Percentiles rank a stretch among this genome's conserved stretches.
Conservation (phyloP, 2,888 invertebrate genomes). For the Blastobasis lacticolella region DNA sequence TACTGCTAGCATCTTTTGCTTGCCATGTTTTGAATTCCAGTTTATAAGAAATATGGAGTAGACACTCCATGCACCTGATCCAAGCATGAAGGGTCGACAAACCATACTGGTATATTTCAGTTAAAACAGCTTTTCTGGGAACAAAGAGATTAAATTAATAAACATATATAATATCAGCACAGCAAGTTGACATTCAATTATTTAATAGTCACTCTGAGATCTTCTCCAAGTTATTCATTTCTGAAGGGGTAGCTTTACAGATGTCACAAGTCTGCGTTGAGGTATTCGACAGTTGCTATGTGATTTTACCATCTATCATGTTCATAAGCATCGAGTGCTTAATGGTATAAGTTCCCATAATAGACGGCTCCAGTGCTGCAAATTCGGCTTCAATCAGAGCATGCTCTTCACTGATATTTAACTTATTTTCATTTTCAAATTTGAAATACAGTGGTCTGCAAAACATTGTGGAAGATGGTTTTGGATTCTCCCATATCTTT, state of each 20-base stretch:
- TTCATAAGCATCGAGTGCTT: conserved; percentile 5
- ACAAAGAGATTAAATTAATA: not conserved
- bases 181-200: not conserved
- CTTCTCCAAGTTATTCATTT: not conserved
- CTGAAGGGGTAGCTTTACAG: conserved; percentile 1
- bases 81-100: conserved; percentile 10
- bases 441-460: conserved; percentile 6
- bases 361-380: conserved; percentile 6
- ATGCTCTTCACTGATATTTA: conserved; percentile 4
- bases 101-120: conserved; percentile 4
- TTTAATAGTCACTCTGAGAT: not conserved
- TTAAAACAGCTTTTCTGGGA: not conserved
- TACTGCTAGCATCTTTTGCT: conserved; percentile 5
- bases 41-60: conserved; percentile 11
- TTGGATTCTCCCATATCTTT: conserved; percentile 10
- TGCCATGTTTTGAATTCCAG: conserved; percentile 11
- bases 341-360: conserved; percentile 2
- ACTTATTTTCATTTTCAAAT: conserved; percentile 4
- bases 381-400: conserved; percentile 5
- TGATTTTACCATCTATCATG: conserved; percentile 10
- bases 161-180: not conserved
- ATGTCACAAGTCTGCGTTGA: conserved; percentile 8
- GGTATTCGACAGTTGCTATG: conserved; percentile 5
- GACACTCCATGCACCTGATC: conserved; percentile 14
- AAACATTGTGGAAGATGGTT: conserved; percentile 6